Evolutionary conservation across 2,113 vertebrate genomes (phyloP), one percentile per base, ranked within the genome.

Genomic region (Chionodraco myersi): DNA sequence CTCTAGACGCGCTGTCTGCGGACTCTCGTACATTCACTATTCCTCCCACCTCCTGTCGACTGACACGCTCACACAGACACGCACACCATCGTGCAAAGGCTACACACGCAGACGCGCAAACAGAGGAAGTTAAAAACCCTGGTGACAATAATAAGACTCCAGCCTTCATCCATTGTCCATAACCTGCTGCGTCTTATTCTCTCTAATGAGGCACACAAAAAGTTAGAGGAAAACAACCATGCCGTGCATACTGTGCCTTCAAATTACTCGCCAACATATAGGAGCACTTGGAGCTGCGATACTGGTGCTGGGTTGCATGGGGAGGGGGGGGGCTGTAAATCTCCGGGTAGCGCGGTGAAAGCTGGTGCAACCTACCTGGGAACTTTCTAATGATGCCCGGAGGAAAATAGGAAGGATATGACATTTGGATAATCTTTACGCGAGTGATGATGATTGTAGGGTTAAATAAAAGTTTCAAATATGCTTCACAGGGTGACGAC

Each of bases 1-100:
- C 41, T 49, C 53, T 80, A 91, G 85, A 93, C 89, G 80, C 88
- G 76, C 88, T 78, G 88, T 87, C 90, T 92, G 79, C 88, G 79
- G 85, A 79, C 88, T 76, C 82, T 23, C 45, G 59, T 76, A 84
- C 78, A 77, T 81, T 82, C 77, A 64, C 80, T 62, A 68, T 80
- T 84, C 79, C 88, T 82, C 88, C 86, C 77, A 79, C 89, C 86
- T 89, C 82, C 70, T 70, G 79, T 73, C 81, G 72, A 64, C 77
- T 75, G 77, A 41, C 76, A 71, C 80, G 75, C 79, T 72, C 85
- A 41, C 89, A 61, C 57, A 10, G 10, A 52, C 77, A 56, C 63
- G 12, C 81, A 45, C 72, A 53, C 77, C 21, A 72, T 23, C 81
- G 71, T 79, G 68, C 82, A 16, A 78, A n/a, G 7, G 52, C 52